phyloP scores from a whole-genome alignment of 2,888 invertebrate species.

The Fissipunctia ypsillon region DNA sequence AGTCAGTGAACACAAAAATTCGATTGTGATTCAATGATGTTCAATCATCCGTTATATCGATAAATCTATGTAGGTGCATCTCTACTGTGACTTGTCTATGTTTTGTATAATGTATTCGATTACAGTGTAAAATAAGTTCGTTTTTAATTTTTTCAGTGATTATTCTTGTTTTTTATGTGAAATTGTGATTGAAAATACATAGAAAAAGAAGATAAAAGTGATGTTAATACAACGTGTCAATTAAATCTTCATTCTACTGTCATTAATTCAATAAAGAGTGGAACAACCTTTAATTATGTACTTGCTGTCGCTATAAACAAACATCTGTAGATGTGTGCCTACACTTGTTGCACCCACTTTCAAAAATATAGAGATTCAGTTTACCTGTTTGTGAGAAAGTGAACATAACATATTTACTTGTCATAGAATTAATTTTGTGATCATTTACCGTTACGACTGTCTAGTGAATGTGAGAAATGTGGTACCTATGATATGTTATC shows the following conservation, averaged over 20 bases:
- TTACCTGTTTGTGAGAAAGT: constrained; percentile 86
- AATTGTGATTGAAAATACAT: constrained; percentile 25
- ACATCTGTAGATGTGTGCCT: constrained; percentile 79
- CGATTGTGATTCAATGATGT: constrained; percentile 13
- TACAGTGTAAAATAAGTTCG: constrained; percentile 48
- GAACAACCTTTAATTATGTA: constrained; percentile 69
- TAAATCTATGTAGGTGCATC: constrained; percentile 44
- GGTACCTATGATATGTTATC: constrained; percentile 78
- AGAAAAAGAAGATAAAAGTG: constrained; percentile 2
- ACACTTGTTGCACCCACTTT: constrained; percentile 87
- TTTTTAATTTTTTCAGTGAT: constrained; percentile 43
- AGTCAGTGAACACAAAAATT: too few species aligned
- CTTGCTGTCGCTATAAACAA: constrained; percentile 72
- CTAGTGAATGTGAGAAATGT: constrained; percentile 80
- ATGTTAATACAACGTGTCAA: constrained; percentile 18
- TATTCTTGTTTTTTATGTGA: constrained; percentile 24
- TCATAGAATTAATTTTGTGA: constrained; percentile 75
- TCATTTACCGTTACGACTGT: constrained; percentile 84
- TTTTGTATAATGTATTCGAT: constrained; percentile 52
- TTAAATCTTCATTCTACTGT: constrained; percentile 35
- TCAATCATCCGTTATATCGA: constrained; percentile 51
- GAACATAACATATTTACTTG: constrained; percentile 79
- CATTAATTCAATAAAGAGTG: constrained; percentile 70
- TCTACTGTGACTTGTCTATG: constrained; percentile 58
- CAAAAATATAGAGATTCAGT: constrained; percentile 78